Evolutionary conservation across 2,888 invertebrate species (phyloP).

Genomic region (Coenonympha glycerion): DNA sequence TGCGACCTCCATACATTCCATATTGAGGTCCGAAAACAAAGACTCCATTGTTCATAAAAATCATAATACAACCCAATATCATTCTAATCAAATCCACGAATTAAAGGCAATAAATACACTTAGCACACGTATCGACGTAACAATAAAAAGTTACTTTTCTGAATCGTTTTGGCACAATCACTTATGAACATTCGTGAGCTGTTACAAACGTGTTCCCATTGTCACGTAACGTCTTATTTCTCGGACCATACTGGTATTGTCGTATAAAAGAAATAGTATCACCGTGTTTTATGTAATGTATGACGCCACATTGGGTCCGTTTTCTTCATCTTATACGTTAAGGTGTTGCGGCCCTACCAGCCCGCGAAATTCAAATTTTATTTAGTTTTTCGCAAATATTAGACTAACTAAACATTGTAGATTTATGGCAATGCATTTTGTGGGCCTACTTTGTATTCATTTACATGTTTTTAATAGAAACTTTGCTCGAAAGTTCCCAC

Average conservation of each 20-base stretch:
- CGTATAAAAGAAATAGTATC: too few relatives aligned
- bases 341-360: too few relatives aligned
- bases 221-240: background rate
- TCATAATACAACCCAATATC: conserved; percentile 31
- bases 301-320: too few relatives aligned
- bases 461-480: too few relatives aligned
- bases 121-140: conserved; percentile 44
- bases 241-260: background rate
- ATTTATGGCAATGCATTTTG: too few relatives aligned
- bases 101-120: conserved; percentile 57
- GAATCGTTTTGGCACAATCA: conserved; percentile 48
- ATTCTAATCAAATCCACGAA: conserved; percentile 45
- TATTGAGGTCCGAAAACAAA: conserved; percentile 20
- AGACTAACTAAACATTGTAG: too few relatives aligned
- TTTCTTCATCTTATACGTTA: too few relatives aligned
- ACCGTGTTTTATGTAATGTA: too few relatives aligned
- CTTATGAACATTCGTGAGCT: conserved; percentile 64
- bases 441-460: too few relatives aligned
- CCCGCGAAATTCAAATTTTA: too few relatives aligned
- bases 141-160: conserved; percentile 39
- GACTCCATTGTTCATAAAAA: conserved; percentile 26
- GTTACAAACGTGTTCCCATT: conserved; percentile 42
- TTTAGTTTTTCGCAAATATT: too few relatives aligned
- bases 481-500: too few relatives aligned
- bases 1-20: background rate